A percentile compares a stretch with the other conserved stretches of the same genome.
phyloP scores from a whole-genome alignment of 2,113 vertebrate genomes.

The Ploceus nigricollis region DNA sequence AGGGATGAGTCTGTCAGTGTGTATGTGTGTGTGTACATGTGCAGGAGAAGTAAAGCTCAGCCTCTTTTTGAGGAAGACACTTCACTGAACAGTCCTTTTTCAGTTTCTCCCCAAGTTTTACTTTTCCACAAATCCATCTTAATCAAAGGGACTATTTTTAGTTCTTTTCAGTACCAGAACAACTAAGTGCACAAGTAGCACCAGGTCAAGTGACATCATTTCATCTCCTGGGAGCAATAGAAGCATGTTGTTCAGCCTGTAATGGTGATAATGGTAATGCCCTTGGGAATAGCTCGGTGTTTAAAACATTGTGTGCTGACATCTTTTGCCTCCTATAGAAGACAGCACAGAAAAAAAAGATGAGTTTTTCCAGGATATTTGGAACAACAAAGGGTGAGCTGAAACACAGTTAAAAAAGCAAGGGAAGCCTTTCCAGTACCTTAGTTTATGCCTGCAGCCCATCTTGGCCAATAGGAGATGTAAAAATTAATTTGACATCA shows the following conservation, averaged over 20 bases:
- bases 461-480: not conserved
- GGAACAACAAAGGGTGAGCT: not conserved
- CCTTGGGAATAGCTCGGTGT: not conserved
- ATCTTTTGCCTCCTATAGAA: not conserved
- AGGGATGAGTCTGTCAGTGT: not conserved
- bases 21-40: not conserved
- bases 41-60: not conserved
- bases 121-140: not conserved
- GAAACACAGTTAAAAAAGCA: not conserved
- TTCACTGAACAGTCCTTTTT: not conserved
- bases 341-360: not conserved
- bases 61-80: not conserved
- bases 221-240: not conserved
- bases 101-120: not conserved
- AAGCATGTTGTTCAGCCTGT: not conserved
- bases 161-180: not conserved
- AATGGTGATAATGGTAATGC: not conserved
- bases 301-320: not conserved
- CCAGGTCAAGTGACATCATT: not conserved
- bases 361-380: not conserved
- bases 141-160: not conserved
- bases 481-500: not conserved
- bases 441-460: not conserved
- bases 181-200: not conserved
- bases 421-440: not conserved